phyloP scores from a whole-genome alignment of 2,113 vertebrate genomes.

The Tetrao urogallus region DNA sequence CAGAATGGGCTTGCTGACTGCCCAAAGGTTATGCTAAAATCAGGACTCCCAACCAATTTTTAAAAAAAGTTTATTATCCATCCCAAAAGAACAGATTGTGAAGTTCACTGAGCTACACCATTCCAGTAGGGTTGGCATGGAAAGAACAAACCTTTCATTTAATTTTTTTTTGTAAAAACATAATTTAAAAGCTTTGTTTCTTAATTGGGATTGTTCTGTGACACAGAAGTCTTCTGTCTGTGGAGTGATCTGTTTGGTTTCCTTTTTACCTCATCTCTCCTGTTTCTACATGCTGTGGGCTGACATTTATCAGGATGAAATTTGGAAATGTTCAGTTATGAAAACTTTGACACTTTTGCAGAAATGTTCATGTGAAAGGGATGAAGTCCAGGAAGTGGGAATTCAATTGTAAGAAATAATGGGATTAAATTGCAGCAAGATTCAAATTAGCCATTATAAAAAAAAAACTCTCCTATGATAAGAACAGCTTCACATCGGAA shows the following conservation, averaged over 20 bases:
- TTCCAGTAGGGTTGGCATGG: neutral
- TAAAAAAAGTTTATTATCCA: neutral
- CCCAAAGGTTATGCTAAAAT: neutral
- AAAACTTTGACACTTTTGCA: constrained; percentile 31
- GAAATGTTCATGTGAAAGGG: constrained; percentile 1
- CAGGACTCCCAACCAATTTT: neutral
- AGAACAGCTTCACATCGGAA: constrained; percentile 23
- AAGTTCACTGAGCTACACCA: neutral
- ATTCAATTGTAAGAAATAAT: constrained; percentile 35
- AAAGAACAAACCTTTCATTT: neutral
- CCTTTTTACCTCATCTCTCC: neutral
- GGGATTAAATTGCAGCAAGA: constrained; percentile 2
- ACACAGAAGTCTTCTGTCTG: neutral
- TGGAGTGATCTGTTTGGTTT: neutral
- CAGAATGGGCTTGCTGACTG: neutral
- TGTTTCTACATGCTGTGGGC: neutral
- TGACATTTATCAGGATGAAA: neutral
- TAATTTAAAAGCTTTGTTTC: neutral
- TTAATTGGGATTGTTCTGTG: neutral
- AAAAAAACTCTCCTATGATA: neutral
- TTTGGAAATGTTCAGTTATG: neutral
- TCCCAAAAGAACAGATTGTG: neutral
- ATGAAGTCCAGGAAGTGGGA: constrained; percentile 4
- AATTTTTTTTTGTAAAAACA: neutral
- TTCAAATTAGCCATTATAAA: constrained; percentile 28